Evolutionary conservation across 2,797 vertebrate species (phyloP), one percentile per base, ranked within the genome.

Genomic region (Aratinga solstitialis): DNA sequence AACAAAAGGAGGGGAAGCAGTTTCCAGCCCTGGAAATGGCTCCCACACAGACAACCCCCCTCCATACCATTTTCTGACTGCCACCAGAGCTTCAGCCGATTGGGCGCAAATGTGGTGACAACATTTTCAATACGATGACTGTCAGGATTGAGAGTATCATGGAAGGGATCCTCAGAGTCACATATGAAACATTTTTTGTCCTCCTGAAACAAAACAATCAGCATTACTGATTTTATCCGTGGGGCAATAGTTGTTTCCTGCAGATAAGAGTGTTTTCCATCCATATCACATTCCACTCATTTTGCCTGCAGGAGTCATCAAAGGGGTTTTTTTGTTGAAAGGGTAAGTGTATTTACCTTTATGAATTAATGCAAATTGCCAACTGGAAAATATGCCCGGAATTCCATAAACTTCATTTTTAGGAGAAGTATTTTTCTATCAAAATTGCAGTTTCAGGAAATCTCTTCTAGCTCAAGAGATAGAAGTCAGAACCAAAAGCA

Each of bases 161-260:
- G 96, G 75, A 99, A 99, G 32, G 95, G 95, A 5, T 97, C 94
- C n/a, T 92, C 94, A 0, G 99, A 99, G 97, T 99, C 97, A 7
- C 99, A 99, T 50, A 97, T 96, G 93, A 99, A 99, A 97, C 99
- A 99, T 95, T 99, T 99, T 97, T 99, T 99, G 98, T 99, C 99
- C 96, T 99, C 99, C 99, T 99, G 97, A 81, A 98, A 97, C 86
- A 94, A 30, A 65, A 84, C 42, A 96, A 71, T 83, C 92, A 63
- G 54, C 61, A 79, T 95, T 87, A 78, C 94, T 50, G 78, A 88
- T 95, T 97, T 90, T 78, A 93, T 89, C 75, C 53, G 6, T 30
- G n/a, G 85, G 75, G 91, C 72, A 93, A 81, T 84, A 83, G 68
- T 85, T 95, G 96, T 42, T 97, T 96, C 96, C 93, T 96, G 94